Evolutionary conservation across 2,797 vertebrate genomes (phyloP).

Genomic region (Poecilia gillii): DNA sequence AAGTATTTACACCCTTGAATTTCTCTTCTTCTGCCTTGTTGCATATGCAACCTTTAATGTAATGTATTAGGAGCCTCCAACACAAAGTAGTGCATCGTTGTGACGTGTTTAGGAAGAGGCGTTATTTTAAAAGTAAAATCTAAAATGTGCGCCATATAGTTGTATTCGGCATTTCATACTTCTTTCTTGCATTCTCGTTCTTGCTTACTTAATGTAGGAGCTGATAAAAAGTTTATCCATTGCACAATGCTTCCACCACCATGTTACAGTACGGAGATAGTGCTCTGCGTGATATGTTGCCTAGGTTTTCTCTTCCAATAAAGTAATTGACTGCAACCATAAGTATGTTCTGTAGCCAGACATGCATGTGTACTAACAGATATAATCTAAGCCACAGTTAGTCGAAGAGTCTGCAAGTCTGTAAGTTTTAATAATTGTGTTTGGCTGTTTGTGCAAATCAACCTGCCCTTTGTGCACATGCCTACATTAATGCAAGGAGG

Average conservation of each 20-base stretch:
- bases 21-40: neutral
- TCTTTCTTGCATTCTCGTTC: neutral
- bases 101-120: neutral
- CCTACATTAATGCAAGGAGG: conserved; percentile 23
- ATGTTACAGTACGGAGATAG: neutral
- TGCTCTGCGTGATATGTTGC: neutral
- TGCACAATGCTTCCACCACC: neutral
- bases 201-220: neutral
- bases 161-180: neutral
- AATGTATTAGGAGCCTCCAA: neutral
- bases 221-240: neutral
- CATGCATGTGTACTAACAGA: conserved; percentile 56
- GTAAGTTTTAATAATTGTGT: conserved; percentile 30
- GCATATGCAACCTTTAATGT: neutral
- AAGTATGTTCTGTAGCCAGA: neutral
- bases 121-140: neutral
- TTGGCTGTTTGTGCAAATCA: conserved; percentile 1
- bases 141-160: neutral
- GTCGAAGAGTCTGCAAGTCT: conserved; percentile 14
- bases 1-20: neutral
- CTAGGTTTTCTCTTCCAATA: neutral
- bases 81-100: neutral
- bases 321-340: too few relatives aligned
- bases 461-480: conserved; percentile 12
- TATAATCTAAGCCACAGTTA: conserved; percentile 25